Conservation (phyloP, 2,888 invertebrate species). For the Chrysopilus asiliformis region DNA sequence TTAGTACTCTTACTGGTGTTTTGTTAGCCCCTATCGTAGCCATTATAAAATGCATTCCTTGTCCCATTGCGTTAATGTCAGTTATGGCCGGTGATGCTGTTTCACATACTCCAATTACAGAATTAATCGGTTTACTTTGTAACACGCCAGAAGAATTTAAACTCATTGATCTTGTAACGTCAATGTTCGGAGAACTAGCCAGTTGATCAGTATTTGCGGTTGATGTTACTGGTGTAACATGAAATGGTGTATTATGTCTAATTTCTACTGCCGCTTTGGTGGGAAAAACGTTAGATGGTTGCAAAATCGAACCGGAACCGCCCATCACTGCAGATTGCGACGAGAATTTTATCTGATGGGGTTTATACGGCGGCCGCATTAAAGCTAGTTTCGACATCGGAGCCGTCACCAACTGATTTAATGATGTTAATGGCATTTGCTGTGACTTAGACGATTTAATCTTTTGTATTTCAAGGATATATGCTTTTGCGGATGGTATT, state of each 20-base stretch:
- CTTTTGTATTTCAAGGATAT: conserved; percentile 66
- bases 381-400: too few species aligned
- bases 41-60: conserved; percentile 14
- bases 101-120: too few species aligned
- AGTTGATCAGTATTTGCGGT: conserved; percentile 18
- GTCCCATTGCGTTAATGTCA: conserved; percentile 5
- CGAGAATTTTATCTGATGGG: too few species aligned
- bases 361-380: too few species aligned
- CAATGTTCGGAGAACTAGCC: conserved; percentile 4
- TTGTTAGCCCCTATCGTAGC: conserved; percentile 18
- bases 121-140: conserved; percentile 16
- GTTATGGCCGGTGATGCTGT: too few species aligned
- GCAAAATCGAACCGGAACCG: too few species aligned
- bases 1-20: conserved; percentile 33
- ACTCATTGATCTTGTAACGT: conserved; percentile 5
- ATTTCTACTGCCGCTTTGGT: too few species aligned
- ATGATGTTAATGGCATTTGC: conserved; percentile 45
- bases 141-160: conserved; percentile 8
- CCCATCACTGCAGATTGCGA: too few species aligned
- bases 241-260: too few species aligned
- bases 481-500: conserved; percentile 83
- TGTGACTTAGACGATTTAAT: conserved; percentile 43
- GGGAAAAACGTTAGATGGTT: conserved; percentile 37
- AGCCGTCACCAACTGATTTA: too few species aligned
- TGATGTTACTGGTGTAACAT: conserved; percentile 14